Evolutionary conservation across 1,140 invertebrate species (phyloP).

Genomic region (Calliphora vicina): DNA sequence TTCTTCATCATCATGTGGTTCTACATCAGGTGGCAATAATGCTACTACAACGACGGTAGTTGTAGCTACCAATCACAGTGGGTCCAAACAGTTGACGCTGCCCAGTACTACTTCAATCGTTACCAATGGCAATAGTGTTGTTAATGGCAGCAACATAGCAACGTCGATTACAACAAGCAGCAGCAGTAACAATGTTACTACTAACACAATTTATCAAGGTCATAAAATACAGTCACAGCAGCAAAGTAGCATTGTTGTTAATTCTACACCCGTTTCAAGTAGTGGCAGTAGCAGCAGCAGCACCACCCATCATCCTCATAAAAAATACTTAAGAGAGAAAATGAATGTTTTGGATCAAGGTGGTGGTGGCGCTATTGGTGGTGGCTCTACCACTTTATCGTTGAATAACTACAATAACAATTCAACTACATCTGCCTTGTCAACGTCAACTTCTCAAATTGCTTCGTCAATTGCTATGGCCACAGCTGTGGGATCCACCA

Average conservation of each 20-base stretch:
- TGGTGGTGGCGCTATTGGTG: slow-evolving; percentile 39
- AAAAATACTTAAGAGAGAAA: slow-evolving; percentile 60
- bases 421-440: not conserved
- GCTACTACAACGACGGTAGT: not conserved
- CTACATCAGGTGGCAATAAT: not conserved
- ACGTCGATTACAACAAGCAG: slow-evolving; percentile 28
- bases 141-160: not conserved
- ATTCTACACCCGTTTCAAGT: not conserved
- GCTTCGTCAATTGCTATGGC: not conserved
- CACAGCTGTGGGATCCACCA: slow-evolving; percentile 50
- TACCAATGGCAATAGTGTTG: slow-evolving; percentile 10
- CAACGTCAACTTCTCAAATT: not conserved
- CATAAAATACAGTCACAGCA: slow-evolving; percentile 20
- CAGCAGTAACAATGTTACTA: slow-evolving; percentile 11
- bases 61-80: not conserved
- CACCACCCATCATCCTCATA: slow-evolving; percentile 59
- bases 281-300: slow-evolving; percentile 32
- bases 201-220: slow-evolving; percentile 39
- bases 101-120: slow-evolving; percentile 25
- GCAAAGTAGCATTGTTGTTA: slow-evolving; percentile 6
- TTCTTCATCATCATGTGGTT: slow-evolving; percentile 19
- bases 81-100: slow-evolving; percentile 6
- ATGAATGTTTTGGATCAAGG: slow-evolving; percentile 57
- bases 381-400: not conserved
- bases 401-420: slow-evolving; percentile 22